Base-by-base conservation (phyloP, 1,140 invertebrate species). In the Lucilia sericata region DNA sequence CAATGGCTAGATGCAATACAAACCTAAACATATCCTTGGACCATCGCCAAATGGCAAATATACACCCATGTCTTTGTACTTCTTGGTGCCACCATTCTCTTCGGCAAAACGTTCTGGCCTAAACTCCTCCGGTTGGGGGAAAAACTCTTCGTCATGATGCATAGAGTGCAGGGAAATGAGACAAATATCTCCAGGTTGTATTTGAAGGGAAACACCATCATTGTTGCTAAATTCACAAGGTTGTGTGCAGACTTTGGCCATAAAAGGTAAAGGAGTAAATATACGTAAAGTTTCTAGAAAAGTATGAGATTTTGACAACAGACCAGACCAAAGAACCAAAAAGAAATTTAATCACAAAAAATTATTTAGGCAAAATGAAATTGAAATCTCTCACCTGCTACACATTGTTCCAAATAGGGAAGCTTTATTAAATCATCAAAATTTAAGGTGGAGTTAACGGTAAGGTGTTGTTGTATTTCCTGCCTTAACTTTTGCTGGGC, bases 101-200 rank as follows among this genome's bases (percentile, higher is more conserved):
- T 80, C 42, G 4, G 42, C n/a, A 51, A 91, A 91, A 89, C 96
- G 92, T 74, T 96, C 95, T 0, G 97, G 97, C 87, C 94, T 93
- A 88, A 95, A 98, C 10, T 88, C 88, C 8, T 94, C 92, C 0
- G 96, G 95, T 65, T 96, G 92, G 17, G 94, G 92, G 86, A 94
- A 97, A 86, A 94, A 93, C 74, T 94, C 88, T 1, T 93, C 91
- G 88, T 97, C 94, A 17, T 91, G 91, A 82, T 95, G 94, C 5
- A 94, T 86, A 0, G 92, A 92, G 84, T 92, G 91, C n/a, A 93
- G 88, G 0, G 94, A 92, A 74, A 95, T 91, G 84, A 92, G 92
- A 2, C 94, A 85, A 2, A 92, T 92, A 8, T 93, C 91, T 25
- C 92, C 93, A 81, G 92, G 92, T 70, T 89, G 86, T 10, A 91